phyloP scores from a whole-genome alignment of 30 jellyfish, hydroid and myxozoan genomes.

The Sanderia malayensis region DNA sequence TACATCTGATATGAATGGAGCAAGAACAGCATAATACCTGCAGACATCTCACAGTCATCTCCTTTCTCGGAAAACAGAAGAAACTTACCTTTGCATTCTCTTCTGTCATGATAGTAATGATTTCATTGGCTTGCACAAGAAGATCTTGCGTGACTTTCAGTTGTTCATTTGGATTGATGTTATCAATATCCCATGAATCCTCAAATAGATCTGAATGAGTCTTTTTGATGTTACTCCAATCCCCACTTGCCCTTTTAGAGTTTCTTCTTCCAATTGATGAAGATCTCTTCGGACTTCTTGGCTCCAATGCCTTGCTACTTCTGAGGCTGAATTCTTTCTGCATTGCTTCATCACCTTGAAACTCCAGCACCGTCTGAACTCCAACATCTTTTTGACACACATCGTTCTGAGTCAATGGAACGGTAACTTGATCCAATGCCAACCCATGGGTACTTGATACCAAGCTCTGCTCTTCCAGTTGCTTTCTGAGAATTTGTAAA shows the following conservation, averaged over 20 bases:
- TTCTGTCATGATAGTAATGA: slow-evolving; percentile 39
- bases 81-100: slow-evolving; percentile 42
- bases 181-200: slow-evolving; percentile 41
- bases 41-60: no score
- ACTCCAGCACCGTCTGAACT: neutral
- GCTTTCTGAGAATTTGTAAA: neutral
- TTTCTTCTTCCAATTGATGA: slow-evolving; percentile 24
- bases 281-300: neutral
- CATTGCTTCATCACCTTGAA: neutral
- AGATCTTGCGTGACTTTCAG: slow-evolving; percentile 52
- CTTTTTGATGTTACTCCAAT: slow-evolving; percentile 31
- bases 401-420: no score
- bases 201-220: slow-evolving; percentile 43
- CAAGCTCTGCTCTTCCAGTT: neutral
- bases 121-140: slow-evolving; percentile 59
- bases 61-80: no score
- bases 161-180: slow-evolving; percentile 36
- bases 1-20: no score
- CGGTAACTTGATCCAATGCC: no score
- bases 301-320: no score
- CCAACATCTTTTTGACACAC: neutral
- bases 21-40: no score
- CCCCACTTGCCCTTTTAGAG: slow-evolving; percentile 58
- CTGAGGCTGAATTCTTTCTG: neutral
- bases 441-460: no score